Evolutionary conservation across 2,797 vertebrate species (phyloP), one percentile per base, ranked within the genome.

Genomic region (Cryptoblepharus egeriae): DNA sequence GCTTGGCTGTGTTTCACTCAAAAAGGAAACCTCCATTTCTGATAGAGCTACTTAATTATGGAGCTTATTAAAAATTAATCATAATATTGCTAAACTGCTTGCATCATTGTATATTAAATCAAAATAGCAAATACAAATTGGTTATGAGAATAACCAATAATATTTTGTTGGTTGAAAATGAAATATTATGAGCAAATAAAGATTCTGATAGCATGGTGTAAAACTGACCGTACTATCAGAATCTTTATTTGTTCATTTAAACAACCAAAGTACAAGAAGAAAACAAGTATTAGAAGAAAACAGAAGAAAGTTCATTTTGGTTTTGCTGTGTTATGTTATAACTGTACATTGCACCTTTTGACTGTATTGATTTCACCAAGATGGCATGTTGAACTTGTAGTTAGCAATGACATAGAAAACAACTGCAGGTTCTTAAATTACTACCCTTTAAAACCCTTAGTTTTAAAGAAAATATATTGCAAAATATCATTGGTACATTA

Each of bases 381-480:
- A 81, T 86, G 76, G 80, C 1, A 0, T 0, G 6, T n/a, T 79
- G 84, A 8, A n/a, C 45, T 9, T 70, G 24, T 49, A 32, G 7
- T 45, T 67, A 60, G 39, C 61, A 74, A 2, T 60, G 76, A 79
- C 65, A 60, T 24, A 30, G 70, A 81, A 83, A 0, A 0, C 73
- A 52, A 26, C 35, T 63, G 49, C 30, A 70, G 42, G 87, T 89
- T 78, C 82, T 87, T 64, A 90, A 88, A 79, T 55, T 89, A 75
- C 75, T 89, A 84, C 1, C 8, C 18, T 75, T 55, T 89, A 75
- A 73, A 88, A 84, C 1, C 8, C 18, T 75, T 76, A 26, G 87
- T 83, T 79, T 84, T 78, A 61, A 35, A 85, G 84, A 85, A 83
- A 80, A 75, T 57, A 12, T 2, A 2, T 91, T 91, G 78, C 85